Percentiles rank a stretch among this genome's conserved stretches.
Conservation (phyloP, 2,888 invertebrate species). For the Sminthurides aquaticus region DNA sequence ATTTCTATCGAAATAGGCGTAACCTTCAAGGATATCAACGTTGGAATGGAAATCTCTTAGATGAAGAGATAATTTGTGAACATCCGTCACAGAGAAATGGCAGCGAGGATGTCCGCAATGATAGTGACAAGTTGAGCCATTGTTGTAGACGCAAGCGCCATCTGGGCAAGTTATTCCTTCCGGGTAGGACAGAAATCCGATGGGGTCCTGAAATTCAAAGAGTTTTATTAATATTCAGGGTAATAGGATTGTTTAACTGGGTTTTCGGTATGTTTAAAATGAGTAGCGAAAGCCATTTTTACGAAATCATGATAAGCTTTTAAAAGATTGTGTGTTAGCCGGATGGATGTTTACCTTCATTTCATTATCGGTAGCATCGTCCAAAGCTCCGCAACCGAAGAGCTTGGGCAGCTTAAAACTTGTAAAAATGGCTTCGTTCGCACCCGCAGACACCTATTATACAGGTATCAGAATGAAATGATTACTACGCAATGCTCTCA, state of each 20-base stretch:
- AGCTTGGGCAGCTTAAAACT: conserved; percentile 83
- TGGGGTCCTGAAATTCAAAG: conserved; percentile 36
- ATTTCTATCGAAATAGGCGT: conserved; percentile 70
- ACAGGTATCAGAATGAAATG: conserved; percentile 4
- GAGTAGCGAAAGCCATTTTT: too few relatives aligned
- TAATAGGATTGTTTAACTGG: too few relatives aligned
- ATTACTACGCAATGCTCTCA: neutral
- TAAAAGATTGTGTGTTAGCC: too few relatives aligned
- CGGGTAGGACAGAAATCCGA: conserved; percentile 42
- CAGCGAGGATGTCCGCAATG: conserved; percentile 78
- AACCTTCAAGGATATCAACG: conserved; percentile 72
- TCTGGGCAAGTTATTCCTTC: conserved; percentile 62
- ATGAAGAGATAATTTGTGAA: conserved; percentile 70
- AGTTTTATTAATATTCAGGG: neutral
- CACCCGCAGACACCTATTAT: conserved; percentile 36
- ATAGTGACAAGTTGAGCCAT: conserved; percentile 59
- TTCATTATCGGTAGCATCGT: conserved; percentile 32
- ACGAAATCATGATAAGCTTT: too few relatives aligned
- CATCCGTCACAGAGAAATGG: conserved; percentile 67
- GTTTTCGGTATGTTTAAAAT: too few relatives aligned
- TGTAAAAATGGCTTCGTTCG: conserved; percentile 71
- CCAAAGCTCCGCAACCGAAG: conserved; percentile 31
- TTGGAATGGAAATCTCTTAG: conserved; percentile 79
- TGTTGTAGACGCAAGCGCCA: conserved; percentile 61
- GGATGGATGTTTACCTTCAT: conserved; percentile 38